Conservation (phyloP, 2,797 vertebrate species). For the Cynopterus sphinx region DNA sequence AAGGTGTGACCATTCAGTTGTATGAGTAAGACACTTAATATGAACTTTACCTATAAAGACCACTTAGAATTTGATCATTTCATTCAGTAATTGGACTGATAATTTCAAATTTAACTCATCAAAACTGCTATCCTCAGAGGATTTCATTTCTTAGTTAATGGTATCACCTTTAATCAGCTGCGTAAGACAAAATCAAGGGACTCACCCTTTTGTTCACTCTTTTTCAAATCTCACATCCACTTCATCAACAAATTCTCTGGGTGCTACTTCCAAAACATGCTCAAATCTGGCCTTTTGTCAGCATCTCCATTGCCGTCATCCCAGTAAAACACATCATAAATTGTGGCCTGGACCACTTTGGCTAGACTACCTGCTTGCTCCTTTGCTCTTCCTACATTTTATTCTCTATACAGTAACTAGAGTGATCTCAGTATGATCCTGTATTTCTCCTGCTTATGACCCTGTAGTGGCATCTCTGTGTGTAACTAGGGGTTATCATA, state of each 20-base stretch:
- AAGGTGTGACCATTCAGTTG: slow-evolving; percentile 18
- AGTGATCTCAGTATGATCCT: background rate
- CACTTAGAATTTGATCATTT: slow-evolving; percentile 33
- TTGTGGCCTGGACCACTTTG: background rate
- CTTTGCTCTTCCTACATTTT: background rate
- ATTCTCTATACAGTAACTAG: background rate
- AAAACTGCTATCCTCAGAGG: background rate
- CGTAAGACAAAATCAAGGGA: background rate
- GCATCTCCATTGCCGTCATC: background rate
- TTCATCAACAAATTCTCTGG: background rate
- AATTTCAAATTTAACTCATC: slow-evolving; percentile 6
- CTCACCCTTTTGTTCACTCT: background rate
- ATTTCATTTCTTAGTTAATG: background rate
- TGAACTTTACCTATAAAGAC: background rate
- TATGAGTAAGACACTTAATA: background rate
- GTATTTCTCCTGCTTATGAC: background rate
- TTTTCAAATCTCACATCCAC: background rate
- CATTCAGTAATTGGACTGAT: background rate
- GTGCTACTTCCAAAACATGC: background rate
- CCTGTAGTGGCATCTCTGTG: background rate
- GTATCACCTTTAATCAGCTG: background rate
- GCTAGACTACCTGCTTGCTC: background rate
- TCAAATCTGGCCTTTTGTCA: background rate
- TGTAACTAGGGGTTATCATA: background rate
- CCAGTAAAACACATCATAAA: background rate